Base-by-base conservation (phyloP, 1,140 invertebrate species). In the Phortica variegata region DNA sequence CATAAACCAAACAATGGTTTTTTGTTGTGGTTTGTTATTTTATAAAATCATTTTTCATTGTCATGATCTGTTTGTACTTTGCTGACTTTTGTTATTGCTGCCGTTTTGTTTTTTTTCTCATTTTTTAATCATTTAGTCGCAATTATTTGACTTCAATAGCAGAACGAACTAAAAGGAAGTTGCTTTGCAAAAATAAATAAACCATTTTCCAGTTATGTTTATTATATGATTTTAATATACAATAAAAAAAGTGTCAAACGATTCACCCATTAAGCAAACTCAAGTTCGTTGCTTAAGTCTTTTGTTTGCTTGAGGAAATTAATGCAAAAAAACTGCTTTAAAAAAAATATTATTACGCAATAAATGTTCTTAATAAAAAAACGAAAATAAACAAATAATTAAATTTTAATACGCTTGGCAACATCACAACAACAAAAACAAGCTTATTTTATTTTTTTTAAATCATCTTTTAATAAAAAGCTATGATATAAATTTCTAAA, bases 111-210 rank as follows among this genome's bases (percentile, higher is more conserved):
- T 34, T 7, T 7, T n/a, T 29, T 29, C 12, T 29, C 12, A 7
- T 29, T 29, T 29, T 29, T 29, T 29, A 29, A 29, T 6, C 26
- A 6, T n/a, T n/a, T n/a, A n/a, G n/a, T n/a, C n/a, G n/a, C n/a
- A n/a, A n/a, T n/a, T n/a, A n/a, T n/a, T n/a, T n/a, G n/a, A n/a
- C n/a, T n/a, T n/a, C n/a, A n/a, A n/a, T n/a, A n/a, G n/a, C n/a
- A n/a, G n/a, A n/a, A n/a, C n/a, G n/a, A n/a, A n/a, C n/a, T n/a
- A n/a, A n/a, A n/a, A n/a, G n/a, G n/a, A 12, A 34, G 33, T 15
- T 58, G 55, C 51, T 56, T 60, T 63, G 47, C 43, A 52, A 51
- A 56, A 56, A 62, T 58, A 68, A 68, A 68, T 54, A 62, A 62
- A 58, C 51, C 50, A 55, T 60, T 62, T 63, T 59, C 57, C 51